Percentiles rank a stretch among this genome's conserved stretches.
Conservation (phyloP, 2,797 vertebrate genomes). For the Coregonus sp. region DNA sequence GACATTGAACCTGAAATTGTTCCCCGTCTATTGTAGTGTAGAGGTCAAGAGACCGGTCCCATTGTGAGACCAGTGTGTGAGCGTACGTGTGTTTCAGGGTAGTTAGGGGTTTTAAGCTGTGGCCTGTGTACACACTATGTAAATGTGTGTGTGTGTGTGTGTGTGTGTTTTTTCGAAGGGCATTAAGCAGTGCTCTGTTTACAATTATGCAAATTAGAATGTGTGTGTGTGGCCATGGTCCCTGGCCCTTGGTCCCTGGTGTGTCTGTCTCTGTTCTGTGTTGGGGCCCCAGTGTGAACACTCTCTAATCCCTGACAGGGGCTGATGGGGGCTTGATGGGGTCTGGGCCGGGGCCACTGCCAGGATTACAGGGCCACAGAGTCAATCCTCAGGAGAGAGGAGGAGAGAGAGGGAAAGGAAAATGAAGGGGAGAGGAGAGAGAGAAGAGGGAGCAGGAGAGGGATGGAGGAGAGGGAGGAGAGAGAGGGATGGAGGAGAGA, state of each 20-base stretch:
- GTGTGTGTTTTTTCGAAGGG: background rate
- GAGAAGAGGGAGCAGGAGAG: too few relatives aligned
- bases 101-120: background rate
- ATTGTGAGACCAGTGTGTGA: background rate
- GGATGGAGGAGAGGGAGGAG: too few relatives aligned
- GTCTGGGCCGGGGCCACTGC: conserved; percentile 57
- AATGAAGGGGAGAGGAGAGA: conserved; percentile 45
- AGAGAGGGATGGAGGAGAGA: too few relatives aligned
- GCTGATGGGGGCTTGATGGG: conserved; percentile 58
- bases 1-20: background rate
- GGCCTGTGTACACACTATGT: background rate
- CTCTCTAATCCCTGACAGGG: conserved; percentile 78
- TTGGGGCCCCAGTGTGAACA: conserved; percentile 56
- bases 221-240: conserved; percentile 40
- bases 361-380: conserved; percentile 64
- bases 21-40: background rate
- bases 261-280: conserved; percentile 3
- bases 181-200: conserved; percentile 35
- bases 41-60: background rate
- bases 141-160: background rate
- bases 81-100: background rate
- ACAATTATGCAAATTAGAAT: conserved; percentile 51
- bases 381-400: conserved; percentile 47
- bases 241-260: background rate
- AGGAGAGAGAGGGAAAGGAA: conserved; percentile 23